A percentile compares a stretch with the other conserved stretches of the same genome.
Evolutionary conservation across 2,888 invertebrate genomes (phyloP).

Genomic region (Lasioglossum pauxillum): DNA sequence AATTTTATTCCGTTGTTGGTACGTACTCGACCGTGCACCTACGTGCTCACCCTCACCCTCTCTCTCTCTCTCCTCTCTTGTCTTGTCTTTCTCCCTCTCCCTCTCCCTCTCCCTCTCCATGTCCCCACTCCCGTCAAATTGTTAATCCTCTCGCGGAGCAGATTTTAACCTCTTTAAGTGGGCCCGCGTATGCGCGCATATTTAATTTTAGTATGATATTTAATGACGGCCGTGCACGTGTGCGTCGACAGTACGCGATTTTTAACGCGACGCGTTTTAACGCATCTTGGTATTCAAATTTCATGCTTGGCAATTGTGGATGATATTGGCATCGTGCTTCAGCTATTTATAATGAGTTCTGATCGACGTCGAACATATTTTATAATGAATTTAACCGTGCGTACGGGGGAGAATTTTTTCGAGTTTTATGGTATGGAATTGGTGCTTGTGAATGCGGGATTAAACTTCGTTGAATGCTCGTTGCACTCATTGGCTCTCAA

Average conservation of each 20-base stretch:
- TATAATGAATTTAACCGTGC: not conserved
- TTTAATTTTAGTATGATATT: not conserved
- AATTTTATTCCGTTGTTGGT: constrained; percentile 33
- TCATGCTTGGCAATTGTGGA: not conserved
- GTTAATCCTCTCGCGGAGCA: constrained; percentile 11
- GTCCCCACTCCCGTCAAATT: not conserved
- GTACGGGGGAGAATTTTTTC: not conserved
- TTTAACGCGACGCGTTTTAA: not conserved
- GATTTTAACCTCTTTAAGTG: constrained; percentile 6
- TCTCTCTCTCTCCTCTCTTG: not conserved
- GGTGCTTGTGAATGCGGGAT: not conserved
- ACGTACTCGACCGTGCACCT: not conserved
- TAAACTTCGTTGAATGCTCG: not conserved
- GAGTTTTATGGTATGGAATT: not conserved
- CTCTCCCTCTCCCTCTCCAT: not conserved
- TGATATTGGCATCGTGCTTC: not conserved
- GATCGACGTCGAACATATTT: not conserved
- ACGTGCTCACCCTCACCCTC: not conserved
- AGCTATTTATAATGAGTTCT: not conserved
- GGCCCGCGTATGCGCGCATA: not conserved
- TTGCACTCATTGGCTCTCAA: not conserved
- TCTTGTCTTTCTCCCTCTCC: no score
- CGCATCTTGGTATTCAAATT: not conserved
- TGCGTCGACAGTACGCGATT: not conserved
- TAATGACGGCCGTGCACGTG: not conserved